Conservation (phyloP, 2,888 invertebrate genomes). For the Pristionchus arcanus region DNA sequence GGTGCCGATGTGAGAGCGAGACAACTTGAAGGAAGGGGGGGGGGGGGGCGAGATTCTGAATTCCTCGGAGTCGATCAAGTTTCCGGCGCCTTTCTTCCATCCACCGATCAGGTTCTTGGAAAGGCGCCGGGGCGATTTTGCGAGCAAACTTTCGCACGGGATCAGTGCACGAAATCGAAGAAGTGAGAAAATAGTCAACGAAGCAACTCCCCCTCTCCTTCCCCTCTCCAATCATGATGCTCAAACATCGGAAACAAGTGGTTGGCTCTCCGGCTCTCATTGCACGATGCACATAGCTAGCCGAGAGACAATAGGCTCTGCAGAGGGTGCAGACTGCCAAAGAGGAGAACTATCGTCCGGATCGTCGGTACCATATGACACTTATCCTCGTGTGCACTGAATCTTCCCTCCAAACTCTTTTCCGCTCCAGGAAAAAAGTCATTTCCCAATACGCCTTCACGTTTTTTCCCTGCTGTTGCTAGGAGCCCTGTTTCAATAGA, state of each 20-base stretch:
- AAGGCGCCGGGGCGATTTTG: conserved; percentile 1
- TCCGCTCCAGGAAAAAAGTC: background rate
- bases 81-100: background rate
- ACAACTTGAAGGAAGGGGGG: background rate
- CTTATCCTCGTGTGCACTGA: background rate
- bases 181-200: background rate
- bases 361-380: conserved; percentile 13
- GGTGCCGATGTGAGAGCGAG: background rate
- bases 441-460: background rate
- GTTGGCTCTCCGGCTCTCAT: background rate
- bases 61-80: conserved; percentile 14
- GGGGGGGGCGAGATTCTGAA: background rate
- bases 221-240: background rate
- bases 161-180: background rate
- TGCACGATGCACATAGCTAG: background rate
- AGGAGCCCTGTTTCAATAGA: background rate
- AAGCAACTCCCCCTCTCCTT: background rate
- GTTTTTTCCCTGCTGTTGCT: background rate
- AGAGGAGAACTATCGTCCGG: background rate
- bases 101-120: conserved; percentile 2
- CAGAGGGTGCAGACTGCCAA: background rate
- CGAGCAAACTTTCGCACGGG: conserved; percentile 6
- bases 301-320: background rate
- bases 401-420: background rate
- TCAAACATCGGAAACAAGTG: conserved; percentile 35